Conservation (phyloP, 2,797 vertebrate genomes). For the Manis crassicaudata region DNA sequence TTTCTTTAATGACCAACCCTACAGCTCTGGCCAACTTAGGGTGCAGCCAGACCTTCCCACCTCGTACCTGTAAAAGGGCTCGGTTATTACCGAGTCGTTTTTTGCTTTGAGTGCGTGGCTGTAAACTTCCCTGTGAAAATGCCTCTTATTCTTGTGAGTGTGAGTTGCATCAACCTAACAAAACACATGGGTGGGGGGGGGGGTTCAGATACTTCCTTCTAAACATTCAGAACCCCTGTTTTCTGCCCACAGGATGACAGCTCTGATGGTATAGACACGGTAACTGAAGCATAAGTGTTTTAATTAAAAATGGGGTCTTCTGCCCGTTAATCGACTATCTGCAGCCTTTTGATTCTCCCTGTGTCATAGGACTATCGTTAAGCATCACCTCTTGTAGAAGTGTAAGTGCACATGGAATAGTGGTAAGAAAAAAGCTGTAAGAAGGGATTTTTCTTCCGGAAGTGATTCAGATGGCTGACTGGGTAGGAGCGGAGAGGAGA, state of each 20-base stretch:
- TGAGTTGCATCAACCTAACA: not conserved
- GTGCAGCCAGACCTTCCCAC: not conserved
- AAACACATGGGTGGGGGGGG: not conserved
- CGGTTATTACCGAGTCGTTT: not conserved
- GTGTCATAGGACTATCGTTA: too few relatives aligned
- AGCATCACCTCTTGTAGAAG: accelerated
- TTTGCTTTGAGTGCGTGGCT: not conserved
- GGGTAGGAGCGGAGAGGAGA: not conserved
- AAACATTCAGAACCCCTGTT: not conserved
- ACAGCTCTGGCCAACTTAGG: not conserved
- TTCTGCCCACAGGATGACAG: not conserved
- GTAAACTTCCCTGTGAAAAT: not conserved
- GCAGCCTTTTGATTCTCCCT: too few relatives aligned
- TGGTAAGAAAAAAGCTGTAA: accelerated
- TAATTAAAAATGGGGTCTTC: not conserved
- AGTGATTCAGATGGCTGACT: accelerated
- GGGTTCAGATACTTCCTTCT: not conserved
- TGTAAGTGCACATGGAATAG: accelerated
- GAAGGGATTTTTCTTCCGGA: accelerated
- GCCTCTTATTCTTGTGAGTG: not conserved
- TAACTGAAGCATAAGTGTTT: not conserved
- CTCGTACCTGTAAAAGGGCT: not conserved
- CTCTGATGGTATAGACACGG: not conserved
- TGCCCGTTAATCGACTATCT: accelerated
- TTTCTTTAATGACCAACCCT: not conserved